Conservation (phyloP, 2,113 vertebrate species). For the Tyto alba region DNA sequence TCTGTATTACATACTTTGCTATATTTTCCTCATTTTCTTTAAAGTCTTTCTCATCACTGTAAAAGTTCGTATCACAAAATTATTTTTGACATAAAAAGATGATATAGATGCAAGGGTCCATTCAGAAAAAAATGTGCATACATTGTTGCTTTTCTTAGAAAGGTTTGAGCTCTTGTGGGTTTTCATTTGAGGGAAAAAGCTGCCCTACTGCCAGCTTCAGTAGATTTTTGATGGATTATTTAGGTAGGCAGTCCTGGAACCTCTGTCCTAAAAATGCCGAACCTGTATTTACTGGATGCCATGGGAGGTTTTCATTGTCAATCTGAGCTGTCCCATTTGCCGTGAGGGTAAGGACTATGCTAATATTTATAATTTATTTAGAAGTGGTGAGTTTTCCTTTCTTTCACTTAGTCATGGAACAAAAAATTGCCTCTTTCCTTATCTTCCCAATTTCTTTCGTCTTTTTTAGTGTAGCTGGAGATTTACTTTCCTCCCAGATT, state of each 20-base stretch:
- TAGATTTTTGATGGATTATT: slow-evolving; percentile 9
- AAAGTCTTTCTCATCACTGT: neutral
- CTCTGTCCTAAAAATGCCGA: slow-evolving; percentile 2
- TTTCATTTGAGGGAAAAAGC: neutral
- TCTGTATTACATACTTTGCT: neutral
- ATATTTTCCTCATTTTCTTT: neutral
- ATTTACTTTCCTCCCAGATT: neutral
- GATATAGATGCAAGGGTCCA: neutral
- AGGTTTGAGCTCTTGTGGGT: neutral
- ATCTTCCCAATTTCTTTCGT: neutral
- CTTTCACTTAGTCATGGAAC: neutral
- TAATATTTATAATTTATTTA: neutral
- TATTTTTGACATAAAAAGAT: neutral
- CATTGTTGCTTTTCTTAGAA: neutral
- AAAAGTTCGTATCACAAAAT: neutral
- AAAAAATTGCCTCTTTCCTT: neutral
- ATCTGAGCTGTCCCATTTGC: neutral
- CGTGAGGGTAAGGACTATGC: neutral
- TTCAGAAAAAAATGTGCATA: neutral
- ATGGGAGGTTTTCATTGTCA: neutral
- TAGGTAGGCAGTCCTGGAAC: neutral
- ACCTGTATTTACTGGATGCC: neutral
- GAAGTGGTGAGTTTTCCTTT: neutral
- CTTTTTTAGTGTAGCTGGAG: neutral
- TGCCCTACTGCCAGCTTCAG: neutral